A percentile compares a stretch with the other conserved stretches of the same genome.
Evolutionary conservation across 23 tunicate species (phyloP).

Genomic region (Ascidia mentula): DNA sequence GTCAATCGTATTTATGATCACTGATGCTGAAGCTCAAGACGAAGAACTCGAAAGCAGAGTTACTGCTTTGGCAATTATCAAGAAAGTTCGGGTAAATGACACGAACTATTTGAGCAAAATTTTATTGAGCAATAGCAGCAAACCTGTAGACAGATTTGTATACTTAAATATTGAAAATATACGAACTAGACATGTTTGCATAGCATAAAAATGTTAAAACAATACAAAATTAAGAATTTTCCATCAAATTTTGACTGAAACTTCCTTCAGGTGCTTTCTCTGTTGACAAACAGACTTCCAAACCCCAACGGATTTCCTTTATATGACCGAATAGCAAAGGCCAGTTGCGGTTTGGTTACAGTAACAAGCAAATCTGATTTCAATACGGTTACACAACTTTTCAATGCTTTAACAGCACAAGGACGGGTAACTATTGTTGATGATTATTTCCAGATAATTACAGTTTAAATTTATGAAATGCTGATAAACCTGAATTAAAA

Average conservation of each 20-base stretch:
- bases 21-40: conserved; percentile 68
- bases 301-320: conserved; percentile 19
- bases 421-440: conserved; percentile 79
- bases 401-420: conserved; percentile 59
- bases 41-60: conserved; percentile 34
- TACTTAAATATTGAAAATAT: not conserved
- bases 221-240: not conserved
- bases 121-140: too few relatives aligned
- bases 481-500: too few relatives aligned
- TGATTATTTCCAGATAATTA: too few relatives aligned
- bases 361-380: conserved; percentile 40
- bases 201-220: not conserved
- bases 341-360: conserved; percentile 59
- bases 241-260: not conserved
- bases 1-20: conserved; percentile 60
- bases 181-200: not conserved
- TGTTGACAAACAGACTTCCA: conserved; percentile 39
- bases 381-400: conserved; percentile 39
- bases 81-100: conserved; percentile 67
- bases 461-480: too few relatives aligned
- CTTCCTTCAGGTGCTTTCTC: conserved; percentile 29
- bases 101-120: too few relatives aligned
- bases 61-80: conserved; percentile 56
- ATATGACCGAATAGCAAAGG: conserved; percentile 39
- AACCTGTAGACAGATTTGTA: not conserved